Evolutionary conservation across 2,888 invertebrate species (phyloP).

Genomic region (Nomada lathburiana): DNA sequence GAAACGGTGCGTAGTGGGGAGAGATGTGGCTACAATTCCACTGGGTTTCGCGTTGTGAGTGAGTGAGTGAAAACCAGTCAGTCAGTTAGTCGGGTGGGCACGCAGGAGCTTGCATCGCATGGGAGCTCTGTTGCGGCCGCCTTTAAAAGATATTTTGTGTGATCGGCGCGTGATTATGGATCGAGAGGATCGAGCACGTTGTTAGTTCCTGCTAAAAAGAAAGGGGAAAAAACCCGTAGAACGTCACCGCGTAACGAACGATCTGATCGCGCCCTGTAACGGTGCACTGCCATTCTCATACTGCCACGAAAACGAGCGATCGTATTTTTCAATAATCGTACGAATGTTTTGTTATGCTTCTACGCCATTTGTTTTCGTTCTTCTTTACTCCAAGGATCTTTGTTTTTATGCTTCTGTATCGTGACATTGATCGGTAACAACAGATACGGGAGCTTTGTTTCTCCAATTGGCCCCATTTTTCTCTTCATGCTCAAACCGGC

Average conservation of each 20-base stretch:
- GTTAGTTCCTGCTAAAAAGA: conserved; percentile 3
- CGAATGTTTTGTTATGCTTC: conserved; percentile 1
- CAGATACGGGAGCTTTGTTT: background rate
- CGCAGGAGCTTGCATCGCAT: conserved; percentile 50
- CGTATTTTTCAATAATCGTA: background rate
- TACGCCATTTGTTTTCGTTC: conserved; percentile 34
- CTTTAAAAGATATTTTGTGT: conserved; percentile 28
- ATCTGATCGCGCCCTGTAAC: conserved; percentile 40
- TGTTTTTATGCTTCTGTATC: background rate
- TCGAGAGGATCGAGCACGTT: conserved; percentile 24
- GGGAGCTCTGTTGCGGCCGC: conserved; percentile 47
- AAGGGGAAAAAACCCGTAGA: background rate
- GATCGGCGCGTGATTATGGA: conserved; percentile 48
- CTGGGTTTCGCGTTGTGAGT: conserved; percentile 71
- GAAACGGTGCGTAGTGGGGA: conserved; percentile 59
- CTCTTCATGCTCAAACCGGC: background rate
- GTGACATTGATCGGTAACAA: conserved; percentile 4
- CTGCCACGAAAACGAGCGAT: conserved; percentile 41
- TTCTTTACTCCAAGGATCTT: background rate
- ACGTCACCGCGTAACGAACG: conserved; percentile 5
- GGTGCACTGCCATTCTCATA: conserved; percentile 59
- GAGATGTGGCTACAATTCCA: conserved; percentile 72
- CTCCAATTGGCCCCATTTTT: background rate
- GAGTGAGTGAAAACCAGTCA: conserved; percentile 80
- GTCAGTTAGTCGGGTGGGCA: conserved; percentile 76